Base-by-base conservation (phyloP, 2,113 vertebrate species). In the Sitta europaea region DNA sequence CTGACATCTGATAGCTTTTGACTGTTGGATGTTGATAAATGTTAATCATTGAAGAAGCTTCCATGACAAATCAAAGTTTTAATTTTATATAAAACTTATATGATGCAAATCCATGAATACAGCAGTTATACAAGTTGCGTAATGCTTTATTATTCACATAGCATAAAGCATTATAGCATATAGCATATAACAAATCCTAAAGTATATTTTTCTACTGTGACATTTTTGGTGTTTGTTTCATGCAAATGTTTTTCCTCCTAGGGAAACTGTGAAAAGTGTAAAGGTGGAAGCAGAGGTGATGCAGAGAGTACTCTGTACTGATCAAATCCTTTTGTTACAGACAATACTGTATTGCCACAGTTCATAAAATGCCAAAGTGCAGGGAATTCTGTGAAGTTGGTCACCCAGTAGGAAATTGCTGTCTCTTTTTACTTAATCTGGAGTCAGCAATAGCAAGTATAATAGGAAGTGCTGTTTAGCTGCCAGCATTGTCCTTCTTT, bases 1-100 rank as follows among this genome's bases (percentile, higher is more conserved):
- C 48, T 86, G 94, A 96, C 79, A 86, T 88, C 62, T 92, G 57
- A 95, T 92, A 84, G 77, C 48, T 95, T 96, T 89, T 95, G 91
- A 83, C 88, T 97, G 83, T 48, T 91, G 79, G 73, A 86, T 48
- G 80, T 65, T 78, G 84, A 94, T 94, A 84, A 87, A 92, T 61
- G 42, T 87, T 94, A 87, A 72, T 84, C 71, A 68, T 15, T 78
- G 61, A 78, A 89, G 87, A 89, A 87, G 28, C 19, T 94, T 94
- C 55, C 72, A 47, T 86, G 36, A 88, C 84, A 90, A 93, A 73
- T 74, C 14, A 16, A 85, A 65, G 22, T 73, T 94, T 80, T 74
- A 75, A 42, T 88, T 90, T 66, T 80, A 24, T 74, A 14, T 55
- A 76, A 57, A 94, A 74, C 35, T 51, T 90, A 4, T 0, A 54